These are phyloP conservation scores for Clarias gariepinus DNA, from an alignment of 2,113 vertebrate species.

Conservation along the genomic window DNA sequence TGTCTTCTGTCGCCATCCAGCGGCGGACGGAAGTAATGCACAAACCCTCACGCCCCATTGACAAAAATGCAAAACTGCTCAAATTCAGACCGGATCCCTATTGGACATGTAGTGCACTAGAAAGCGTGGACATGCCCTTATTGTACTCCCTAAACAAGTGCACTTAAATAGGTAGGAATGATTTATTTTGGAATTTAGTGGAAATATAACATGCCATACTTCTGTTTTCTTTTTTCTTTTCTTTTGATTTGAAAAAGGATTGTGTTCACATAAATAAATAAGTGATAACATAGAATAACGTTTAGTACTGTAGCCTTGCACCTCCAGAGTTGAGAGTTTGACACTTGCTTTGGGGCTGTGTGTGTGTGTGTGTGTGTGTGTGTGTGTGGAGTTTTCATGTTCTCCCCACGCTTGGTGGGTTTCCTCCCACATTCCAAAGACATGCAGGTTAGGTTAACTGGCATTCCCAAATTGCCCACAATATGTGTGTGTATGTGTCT, in stretches of 20 bases:
- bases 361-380: too few relatives aligned
- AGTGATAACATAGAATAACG: too few relatives aligned
- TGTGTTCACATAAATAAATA: neutral
- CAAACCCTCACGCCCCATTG: neutral
- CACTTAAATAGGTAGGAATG: too few relatives aligned
- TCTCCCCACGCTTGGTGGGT: too few relatives aligned
- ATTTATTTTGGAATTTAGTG: neutral
- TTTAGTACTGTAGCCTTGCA: too few relatives aligned
- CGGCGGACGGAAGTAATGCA: neutral
- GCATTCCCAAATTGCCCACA: too few relatives aligned
- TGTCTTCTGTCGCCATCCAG: conserved; percentile 23
- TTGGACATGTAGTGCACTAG: neutral
- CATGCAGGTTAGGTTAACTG: too few relatives aligned
- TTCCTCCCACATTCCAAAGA: too few relatives aligned
- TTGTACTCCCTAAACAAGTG: neutral
- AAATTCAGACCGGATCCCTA: neutral
- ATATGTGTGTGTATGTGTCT: too few relatives aligned
- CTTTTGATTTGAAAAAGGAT: neutral
- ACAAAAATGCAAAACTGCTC: conserved; percentile 3
- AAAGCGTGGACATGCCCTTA: neutral
- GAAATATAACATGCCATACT: neutral
- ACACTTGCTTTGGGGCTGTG: too few relatives aligned
- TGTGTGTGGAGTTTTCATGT: too few relatives aligned
- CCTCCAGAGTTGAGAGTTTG: too few relatives aligned
- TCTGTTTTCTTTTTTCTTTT: neutral